Base-by-base conservation (phyloP, 2,888 invertebrate species). In the Lycophotia porphyrea region DNA sequence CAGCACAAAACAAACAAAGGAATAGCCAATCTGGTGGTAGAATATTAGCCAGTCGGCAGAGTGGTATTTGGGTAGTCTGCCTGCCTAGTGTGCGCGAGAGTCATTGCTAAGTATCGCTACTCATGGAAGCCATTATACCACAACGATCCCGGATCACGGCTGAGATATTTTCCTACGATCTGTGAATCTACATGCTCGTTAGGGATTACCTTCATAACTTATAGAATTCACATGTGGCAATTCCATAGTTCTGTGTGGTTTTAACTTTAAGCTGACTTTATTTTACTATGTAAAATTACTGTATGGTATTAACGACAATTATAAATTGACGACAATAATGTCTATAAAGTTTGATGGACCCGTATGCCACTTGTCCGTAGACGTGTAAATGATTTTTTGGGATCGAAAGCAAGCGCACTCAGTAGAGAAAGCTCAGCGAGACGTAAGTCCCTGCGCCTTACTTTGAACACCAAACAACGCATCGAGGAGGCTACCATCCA, bases 391-490 rank as follows among this genome's bases (percentile, higher is more conserved):
- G 69, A 70, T 69, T 27, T 68, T 74, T 76, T 80, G 77, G 36
- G 39, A 69, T 36, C 64, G 72, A 61, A 71, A 78, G 76, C 80
- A 85, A 87, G 78, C 78, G 74, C 85, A 85, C 70, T 66, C 82
- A 83, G 78, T 84, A 82, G 87, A 87, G 84, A 86, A 88, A 87
- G 86, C 82, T 79, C 71, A 44, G 55, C 74, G 63, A 78, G 72
- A 82, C 85, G 84, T 85, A 87, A 91, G 88, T 90, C 88, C 89
- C 85, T 88, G 84, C 82, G 87, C 85, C 86, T 88, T 88, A 85
- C 89, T 89, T 89, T 81, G 76, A 78, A 84, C 80, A 79, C 77
- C 81, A 77, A 85, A 83, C 81, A 81, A 82, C 84, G 80, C 80
- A 69, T 79, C 82, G 80, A 82, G 84, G 85, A 86, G 80, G 82